Evolutionary conservation across 2,888 invertebrate genomes (phyloP), one percentile per base, ranked within the genome.

Genomic region (Romanomermis culicivorax): DNA sequence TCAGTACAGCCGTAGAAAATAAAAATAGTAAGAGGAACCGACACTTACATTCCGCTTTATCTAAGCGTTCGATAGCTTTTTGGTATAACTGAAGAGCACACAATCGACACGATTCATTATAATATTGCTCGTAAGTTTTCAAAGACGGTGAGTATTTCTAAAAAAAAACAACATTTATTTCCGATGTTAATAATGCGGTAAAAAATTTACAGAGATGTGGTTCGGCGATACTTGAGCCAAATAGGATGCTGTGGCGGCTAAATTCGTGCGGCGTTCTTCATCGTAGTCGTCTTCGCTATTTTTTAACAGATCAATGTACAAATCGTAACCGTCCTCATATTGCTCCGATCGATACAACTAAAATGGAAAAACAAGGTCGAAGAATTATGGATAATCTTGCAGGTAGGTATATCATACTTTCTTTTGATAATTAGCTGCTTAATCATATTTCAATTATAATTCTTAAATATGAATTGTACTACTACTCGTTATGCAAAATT

Each of bases 231-330:
- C 23, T 4, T 7, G 3, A 11, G 29, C 4, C 20, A 49, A 29
- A 14, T 49, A 29, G 11, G 56, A 47, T 47, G 50, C 42, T 1
- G 42, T 25, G 29, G 75, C 72, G 55, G 78, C 78, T 51, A 89
- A 73, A 65, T 86, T 83, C 1, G 86, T 85, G 53, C 84, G 81
- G 58, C 95, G 77, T 71, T 95, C 93, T 68, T 87, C 85, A 69
- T 91, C 89, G 75, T 85, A 93, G 54, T 93, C 91, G 74, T 95
- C 89, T 23, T 30, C 61, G 24, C 66, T 68, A 49, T 85, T 85
- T 70, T 86, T 86, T n/a, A 89, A 82, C 2, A 93, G 80, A 60
- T 86, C 83, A 60, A 81, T 78, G 68, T 93, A 93, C 0, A 83
- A 74, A 50, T 80, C 77, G 66, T 82, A 83, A 65, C 88, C 85